These are phyloP conservation scores for Berghia stephanieae DNA, from an alignment of 1,140 invertebrate species.

Conservation along the genomic window DNA sequence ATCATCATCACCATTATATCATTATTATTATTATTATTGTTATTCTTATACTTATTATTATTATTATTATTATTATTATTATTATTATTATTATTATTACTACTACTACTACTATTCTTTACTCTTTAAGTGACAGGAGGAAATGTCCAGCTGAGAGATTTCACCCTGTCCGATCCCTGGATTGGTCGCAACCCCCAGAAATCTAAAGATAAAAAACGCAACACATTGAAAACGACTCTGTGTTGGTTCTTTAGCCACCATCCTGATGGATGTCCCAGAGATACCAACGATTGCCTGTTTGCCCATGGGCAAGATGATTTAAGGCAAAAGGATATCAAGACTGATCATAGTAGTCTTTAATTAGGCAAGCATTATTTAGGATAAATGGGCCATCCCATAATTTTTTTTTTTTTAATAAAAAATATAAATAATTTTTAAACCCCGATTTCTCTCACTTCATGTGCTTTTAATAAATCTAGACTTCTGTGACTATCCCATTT, in stretches of 20 bases:
- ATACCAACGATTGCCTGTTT: constrained; percentile 76
- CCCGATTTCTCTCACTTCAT: too few species aligned
- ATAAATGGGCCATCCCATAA: too few species aligned
- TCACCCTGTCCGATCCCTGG: constrained; percentile 45
- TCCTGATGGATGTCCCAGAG: constrained; percentile 85
- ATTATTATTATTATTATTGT: too few species aligned
- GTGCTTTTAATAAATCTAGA: too few species aligned
- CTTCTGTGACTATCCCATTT: too few species aligned
- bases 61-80: neutral
- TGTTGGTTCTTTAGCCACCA: constrained; percentile 91
- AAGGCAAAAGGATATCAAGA: constrained; percentile 27
- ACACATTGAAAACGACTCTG: constrained; percentile 70
- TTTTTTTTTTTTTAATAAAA: too few species aligned
- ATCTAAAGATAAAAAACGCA: constrained; percentile 50
- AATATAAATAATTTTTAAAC: too few species aligned
- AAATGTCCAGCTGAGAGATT: constrained; percentile 76
- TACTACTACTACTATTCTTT: neutral
- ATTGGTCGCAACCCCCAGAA: constrained; percentile 34
- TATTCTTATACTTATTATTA: neutral
- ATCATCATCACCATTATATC: too few species aligned
- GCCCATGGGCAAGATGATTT: constrained; percentile 71
- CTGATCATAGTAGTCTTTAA: too few species aligned
- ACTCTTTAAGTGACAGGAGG: constrained; percentile 72
- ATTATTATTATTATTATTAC: neutral
- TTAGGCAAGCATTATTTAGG: too few species aligned